Evolutionary conservation across 2,797 vertebrate species (phyloP).

Genomic region (Sebastes cheni): DNA sequence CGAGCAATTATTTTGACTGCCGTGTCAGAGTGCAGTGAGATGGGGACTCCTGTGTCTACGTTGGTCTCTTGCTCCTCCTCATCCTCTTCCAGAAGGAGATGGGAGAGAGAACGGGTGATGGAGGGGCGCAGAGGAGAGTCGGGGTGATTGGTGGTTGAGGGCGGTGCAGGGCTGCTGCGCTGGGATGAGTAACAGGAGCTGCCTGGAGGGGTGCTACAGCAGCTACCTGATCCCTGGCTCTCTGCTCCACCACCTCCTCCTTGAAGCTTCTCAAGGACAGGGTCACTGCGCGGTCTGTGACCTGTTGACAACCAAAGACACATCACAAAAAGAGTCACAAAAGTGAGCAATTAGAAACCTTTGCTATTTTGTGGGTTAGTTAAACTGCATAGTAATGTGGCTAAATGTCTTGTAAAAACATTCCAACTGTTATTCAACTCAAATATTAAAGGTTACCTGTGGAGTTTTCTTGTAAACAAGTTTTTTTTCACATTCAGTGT

Average conservation of each 20-base stretch:
- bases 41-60: conserved; percentile 87
- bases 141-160: conserved; percentile 34
- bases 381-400: background rate
- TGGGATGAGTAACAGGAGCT: conserved; percentile 77
- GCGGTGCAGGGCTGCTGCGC: conserved; percentile 55
- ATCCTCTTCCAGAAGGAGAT: conserved; percentile 66
- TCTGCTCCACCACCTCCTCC: conserved; percentile 39
- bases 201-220: conserved; percentile 67
- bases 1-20: conserved; percentile 18
- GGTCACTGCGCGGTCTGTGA: conserved; percentile 46
- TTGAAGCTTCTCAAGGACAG: conserved; percentile 51
- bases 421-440: background rate
- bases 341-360: background rate
- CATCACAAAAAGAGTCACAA: background rate
- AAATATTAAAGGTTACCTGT: background rate
- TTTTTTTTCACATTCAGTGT: too few species aligned
- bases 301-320: conserved; percentile 35
- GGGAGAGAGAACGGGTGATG: conserved; percentile 57
- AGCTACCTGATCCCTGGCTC: conserved; percentile 57
- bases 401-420: background rate
- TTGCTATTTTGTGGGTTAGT: background rate
- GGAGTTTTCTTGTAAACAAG: background rate
- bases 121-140: conserved; percentile 52
- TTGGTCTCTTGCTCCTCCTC: conserved; percentile 83
- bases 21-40: conserved; percentile 31